Evolutionary conservation across 2,113 vertebrate species (phyloP), one percentile per base, ranked within the genome.

Genomic region (Hystrix brachyura): DNA sequence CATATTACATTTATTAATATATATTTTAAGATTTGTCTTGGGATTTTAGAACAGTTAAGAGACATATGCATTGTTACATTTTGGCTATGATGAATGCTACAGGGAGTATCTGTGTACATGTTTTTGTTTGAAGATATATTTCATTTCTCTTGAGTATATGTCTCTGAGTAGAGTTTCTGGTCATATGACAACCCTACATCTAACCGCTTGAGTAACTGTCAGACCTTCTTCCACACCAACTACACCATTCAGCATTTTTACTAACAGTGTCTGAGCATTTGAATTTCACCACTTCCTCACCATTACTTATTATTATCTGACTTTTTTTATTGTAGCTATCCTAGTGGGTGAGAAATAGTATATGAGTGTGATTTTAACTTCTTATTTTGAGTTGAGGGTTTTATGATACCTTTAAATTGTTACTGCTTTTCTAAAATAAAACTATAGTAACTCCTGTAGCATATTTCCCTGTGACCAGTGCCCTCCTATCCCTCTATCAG

Each of bases 281-380:
- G 25, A n/a, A 23, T 64, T 95, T 78, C 46, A 69, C n/a, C 43
- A 55, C 34, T n/a, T 81, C 64, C 34, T 59, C 60, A 34, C 25
- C 79, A 88, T 81, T 46, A 93, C 13, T 90, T 90, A 5, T 78
- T 82, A 89, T 72, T 88, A 72, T 53, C 59, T 81, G 32, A 43
- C 32, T 32, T 78, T 62, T 38, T 78, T 74, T 48, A 74, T 74
- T 51, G 14, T 51, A 32, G 27, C 46, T 78, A 27, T 29, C 23
- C 13, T 78, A 78, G 25, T 51, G 46, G 46, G 27, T 78, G 27
- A 78, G 46, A 78, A 19, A n/a, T 17, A 76, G 91, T 76, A 3
- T 64, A 9, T 57, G 29, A 18, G n/a, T n/a, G n/a, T n/a, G n/a
- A n/a, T n/a, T n/a, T n/a, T n/a, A n/a, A n/a, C n/a, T n/a, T n/a